Evolutionary conservation across 2,113 vertebrate genomes (phyloP).

Genomic region (Antigone vipio): DNA sequence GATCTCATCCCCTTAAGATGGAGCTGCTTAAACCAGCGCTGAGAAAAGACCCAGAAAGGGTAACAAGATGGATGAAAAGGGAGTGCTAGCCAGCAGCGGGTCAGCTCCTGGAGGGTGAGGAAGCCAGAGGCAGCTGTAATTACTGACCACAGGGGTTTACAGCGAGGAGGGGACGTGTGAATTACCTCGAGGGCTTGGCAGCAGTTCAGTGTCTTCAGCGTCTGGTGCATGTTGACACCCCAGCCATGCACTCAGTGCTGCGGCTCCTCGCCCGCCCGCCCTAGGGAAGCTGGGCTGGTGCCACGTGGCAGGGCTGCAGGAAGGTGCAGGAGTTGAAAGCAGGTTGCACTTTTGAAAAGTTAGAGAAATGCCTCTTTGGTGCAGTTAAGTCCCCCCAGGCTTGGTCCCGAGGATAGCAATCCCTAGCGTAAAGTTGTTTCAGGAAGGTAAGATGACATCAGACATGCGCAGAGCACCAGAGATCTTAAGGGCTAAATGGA

Average conservation of each 20-base stretch:
- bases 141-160: not conserved
- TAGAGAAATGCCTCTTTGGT: not conserved
- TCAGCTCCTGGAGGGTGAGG: not conserved
- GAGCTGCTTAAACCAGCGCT: not conserved
- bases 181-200: not conserved
- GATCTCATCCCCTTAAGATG: not conserved
- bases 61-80: not conserved
- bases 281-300: not conserved
- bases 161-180: not conserved
- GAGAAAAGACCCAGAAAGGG: not conserved
- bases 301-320: not conserved
- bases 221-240: not conserved
- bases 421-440: not conserved
- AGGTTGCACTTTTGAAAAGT: not conserved
- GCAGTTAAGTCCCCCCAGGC: not conserved
- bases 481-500: not conserved
- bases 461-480: not conserved
- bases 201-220: not conserved
- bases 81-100: rapidly evolving
- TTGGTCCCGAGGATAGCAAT: not conserved
- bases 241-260: not conserved
- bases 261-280: not conserved
- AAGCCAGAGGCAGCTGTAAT: not conserved
- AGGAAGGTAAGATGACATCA: not conserved
- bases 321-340: rapidly evolving